phyloP scores from a whole-genome alignment of 1,140 invertebrate genomes.

The Euura lappo region DNA sequence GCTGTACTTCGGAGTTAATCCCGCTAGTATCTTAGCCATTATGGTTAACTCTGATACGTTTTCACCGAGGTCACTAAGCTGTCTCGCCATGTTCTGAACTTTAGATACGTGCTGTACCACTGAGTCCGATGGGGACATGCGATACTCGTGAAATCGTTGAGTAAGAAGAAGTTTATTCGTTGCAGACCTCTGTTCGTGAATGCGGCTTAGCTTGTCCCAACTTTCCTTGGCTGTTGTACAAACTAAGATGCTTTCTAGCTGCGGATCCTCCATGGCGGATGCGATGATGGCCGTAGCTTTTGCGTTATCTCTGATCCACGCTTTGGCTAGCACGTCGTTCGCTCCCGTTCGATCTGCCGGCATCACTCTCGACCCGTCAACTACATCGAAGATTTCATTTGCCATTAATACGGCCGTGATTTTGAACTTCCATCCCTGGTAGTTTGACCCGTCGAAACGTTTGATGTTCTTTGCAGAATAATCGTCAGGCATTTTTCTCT shows the following conservation, averaged over 20 bases:
- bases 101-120: constrained; percentile 15
- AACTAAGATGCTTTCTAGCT: constrained; percentile 15
- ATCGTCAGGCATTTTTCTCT: constrained; percentile 23
- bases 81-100: no score
- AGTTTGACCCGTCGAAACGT: constrained; percentile 24
- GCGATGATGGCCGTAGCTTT: constrained; percentile 14
- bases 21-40: constrained; percentile 25
- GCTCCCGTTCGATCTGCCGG: background rate
- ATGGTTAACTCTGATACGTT: constrained; percentile 14
- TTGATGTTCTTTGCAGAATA: constrained; percentile 14
- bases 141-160: constrained; percentile 16
- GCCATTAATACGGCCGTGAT: constrained; percentile 18
- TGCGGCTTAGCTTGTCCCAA: constrained; percentile 17
- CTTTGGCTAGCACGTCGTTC: constrained; percentile 4
- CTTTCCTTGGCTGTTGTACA: constrained; percentile 21
- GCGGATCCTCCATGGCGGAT: constrained; percentile 14
- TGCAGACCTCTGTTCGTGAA: no score
- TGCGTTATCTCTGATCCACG: constrained; percentile 23
- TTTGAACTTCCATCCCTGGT: constrained; percentile 21
- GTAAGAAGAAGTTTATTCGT: constrained; percentile 17
- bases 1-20: constrained; percentile 23
- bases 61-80: constrained; percentile 11
- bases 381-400: constrained; percentile 17
- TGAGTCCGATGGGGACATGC: constrained; percentile 8
- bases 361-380: constrained; percentile 15